These are phyloP conservation scores for Leucosticte australis DNA, from an alignment of 2,113 vertebrate species.

Conservation along the genomic window DNA sequence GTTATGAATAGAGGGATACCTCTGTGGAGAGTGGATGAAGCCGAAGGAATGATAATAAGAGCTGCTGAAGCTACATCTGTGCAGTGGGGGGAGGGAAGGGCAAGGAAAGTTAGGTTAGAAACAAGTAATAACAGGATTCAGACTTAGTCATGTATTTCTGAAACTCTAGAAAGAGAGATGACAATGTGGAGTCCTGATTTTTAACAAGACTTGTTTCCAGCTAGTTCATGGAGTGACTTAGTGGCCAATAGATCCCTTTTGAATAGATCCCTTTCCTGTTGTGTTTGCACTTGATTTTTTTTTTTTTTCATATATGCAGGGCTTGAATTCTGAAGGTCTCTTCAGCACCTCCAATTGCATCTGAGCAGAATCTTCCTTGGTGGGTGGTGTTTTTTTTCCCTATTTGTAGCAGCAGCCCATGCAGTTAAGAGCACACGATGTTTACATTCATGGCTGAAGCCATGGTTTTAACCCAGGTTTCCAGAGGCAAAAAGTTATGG, in stretches of 20 bases:
- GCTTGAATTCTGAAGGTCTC: background rate
- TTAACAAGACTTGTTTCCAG: background rate
- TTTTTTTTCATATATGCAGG: background rate
- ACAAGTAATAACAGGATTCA: background rate
- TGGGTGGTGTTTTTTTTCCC: accelerated
- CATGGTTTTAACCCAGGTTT: background rate
- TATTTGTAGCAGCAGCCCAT: background rate
- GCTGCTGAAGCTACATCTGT: background rate
- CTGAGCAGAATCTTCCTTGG: background rate
- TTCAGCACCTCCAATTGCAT: background rate
- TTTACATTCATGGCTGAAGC: background rate
- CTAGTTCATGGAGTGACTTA: background rate
- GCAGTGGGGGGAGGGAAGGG: background rate
- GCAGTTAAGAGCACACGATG: background rate
- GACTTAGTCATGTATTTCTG: background rate
- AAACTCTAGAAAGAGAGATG: background rate
- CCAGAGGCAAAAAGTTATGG: background rate
- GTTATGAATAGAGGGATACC: background rate
- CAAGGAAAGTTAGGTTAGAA: background rate
- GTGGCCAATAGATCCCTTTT: background rate
- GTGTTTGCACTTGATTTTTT: background rate
- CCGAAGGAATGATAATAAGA: background rate
- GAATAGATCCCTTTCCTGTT: background rate
- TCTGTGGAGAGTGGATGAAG: background rate
- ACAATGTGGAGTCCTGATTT: background rate